phyloP scores from a whole-genome alignment of 2,113 vertebrate genomes.

The Panurus biarmicus region DNA sequence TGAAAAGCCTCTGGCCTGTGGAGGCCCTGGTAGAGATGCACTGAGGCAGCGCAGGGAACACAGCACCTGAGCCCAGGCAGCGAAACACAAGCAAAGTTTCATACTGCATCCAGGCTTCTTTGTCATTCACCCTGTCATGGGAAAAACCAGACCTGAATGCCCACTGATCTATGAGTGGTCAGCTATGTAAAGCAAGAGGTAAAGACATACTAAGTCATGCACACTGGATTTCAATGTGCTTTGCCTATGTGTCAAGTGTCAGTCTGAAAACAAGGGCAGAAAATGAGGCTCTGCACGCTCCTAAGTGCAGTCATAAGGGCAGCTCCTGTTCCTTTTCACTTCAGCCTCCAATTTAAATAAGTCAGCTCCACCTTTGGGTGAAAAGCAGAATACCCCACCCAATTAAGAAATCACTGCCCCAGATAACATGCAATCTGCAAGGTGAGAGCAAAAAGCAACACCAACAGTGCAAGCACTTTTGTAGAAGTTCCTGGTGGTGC shows the following conservation, averaged over 20 bases:
- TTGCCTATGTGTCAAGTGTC: background rate
- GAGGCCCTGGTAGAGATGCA: background rate
- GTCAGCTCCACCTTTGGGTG: background rate
- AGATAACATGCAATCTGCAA: background rate
- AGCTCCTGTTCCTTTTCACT: background rate
- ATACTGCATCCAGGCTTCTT: background rate
- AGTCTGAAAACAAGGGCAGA: background rate
- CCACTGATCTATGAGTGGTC: background rate
- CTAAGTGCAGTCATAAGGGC: background rate
- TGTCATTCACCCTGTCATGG: background rate
- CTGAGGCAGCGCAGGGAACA: background rate
- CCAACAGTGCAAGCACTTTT: background rate
- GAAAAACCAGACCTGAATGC: background rate
- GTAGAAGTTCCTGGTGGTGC: background rate
- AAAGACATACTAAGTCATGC: background rate
- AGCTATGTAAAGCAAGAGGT: background rate
- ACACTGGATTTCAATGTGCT: rapidly evolving
- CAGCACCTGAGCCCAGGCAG: background rate
- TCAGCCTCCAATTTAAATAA: background rate
- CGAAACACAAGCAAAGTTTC: background rate
- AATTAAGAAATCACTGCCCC: background rate
- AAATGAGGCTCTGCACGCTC: rapidly evolving
- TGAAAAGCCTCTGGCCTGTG: background rate
- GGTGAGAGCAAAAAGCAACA: background rate
- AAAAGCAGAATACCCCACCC: background rate